Percentiles rank a stretch among this genome's conserved stretches.
phyloP scores from a whole-genome alignment of 2,888 invertebrate species.

The Apotomis capreana region DNA sequence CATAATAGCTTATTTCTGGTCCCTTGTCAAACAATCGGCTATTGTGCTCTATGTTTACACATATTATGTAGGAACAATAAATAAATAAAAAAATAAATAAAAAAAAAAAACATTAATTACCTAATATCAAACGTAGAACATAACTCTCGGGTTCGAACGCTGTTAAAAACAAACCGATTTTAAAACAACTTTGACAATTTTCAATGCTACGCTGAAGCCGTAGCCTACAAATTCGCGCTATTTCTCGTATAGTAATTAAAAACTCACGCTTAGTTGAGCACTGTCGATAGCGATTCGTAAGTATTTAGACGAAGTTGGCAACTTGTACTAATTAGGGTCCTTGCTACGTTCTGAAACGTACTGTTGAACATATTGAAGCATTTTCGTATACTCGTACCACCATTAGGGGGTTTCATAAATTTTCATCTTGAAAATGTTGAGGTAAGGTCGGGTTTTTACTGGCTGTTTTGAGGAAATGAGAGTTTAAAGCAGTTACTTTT shows the following conservation, averaged over 20 bases:
- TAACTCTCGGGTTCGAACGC: no score
- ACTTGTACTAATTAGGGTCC: conserved; percentile 60
- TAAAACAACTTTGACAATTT: not conserved
- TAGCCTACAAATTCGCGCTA: not conserved
- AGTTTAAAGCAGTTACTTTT: not conserved
- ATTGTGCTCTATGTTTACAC: no score
- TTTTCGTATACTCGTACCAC: not conserved
- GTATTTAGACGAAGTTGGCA: conserved; percentile 56
- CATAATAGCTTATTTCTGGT: no score
- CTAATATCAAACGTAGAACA: no score
- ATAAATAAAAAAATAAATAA: no score
- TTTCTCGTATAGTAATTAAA: conserved; percentile 54
- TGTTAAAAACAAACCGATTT: no score
- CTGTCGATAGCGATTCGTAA: conserved; percentile 45
- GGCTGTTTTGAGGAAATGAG: not conserved
- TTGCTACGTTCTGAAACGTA: conserved; percentile 43
- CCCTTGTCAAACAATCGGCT: no score
- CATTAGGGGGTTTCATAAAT: not conserved
- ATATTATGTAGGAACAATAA: no score
- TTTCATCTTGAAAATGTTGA: not conserved
- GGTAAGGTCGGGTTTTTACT: not conserved
- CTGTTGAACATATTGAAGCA: conserved; percentile 29
- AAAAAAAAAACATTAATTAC: no score
- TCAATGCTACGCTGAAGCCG: not conserved
- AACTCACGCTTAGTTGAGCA: conserved; percentile 54